Evolutionary conservation across 1,140 invertebrate species (phyloP), one percentile per base, ranked within the genome.

Genomic region (Geopemphigus sp.): DNA sequence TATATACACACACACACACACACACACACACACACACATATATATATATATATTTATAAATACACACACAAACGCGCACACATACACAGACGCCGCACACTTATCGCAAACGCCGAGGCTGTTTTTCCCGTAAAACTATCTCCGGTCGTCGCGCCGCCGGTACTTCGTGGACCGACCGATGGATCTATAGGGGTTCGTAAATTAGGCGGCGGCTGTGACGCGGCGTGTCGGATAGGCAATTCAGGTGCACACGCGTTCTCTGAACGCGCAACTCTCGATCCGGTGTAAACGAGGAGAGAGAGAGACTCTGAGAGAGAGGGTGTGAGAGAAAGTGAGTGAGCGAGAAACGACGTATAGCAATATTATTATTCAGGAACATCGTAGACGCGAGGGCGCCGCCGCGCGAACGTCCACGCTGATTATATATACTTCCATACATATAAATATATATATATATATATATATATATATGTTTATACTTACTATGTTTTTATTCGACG

Each of bases 121-220:
- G 39, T 8, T 47, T 53, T 70, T 53, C 22, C 10, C 50, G 24
- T 72, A 74, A 56, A 45, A 39, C 24, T 12, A 54, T 57, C 32
- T 5, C 54, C 53, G 19, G 53, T 39, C 53, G 32, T 39, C 32
- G 32, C 32, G 32, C 17, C 47, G 61, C 32, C 15, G n/a, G 1
- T 19, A n/a, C 11, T 12, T 29, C 70, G 26, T 24, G 8, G 29
- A 14, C 72, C 72, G 72, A 74, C 17, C 19, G n/a, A 15, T n/a
- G n/a, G n/a, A n/a, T n/a, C n/a, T n/a, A n/a, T 39, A 74, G 56
- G 68, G 68, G 68, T 72, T 72, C 68, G 47, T 29, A 72, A 72
- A 72, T 63, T 12, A 5, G 8, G 29, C 26, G 26, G 15, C 59
- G 26, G 56, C n/a, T n/a, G n/a, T 59, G 5, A 74, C 56, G 32